Percentiles rank a stretch among this genome's conserved stretches.
These are phyloP conservation scores for Pogona vitticeps DNA, from an alignment of 2,113 vertebrate genomes.

Conservation along the genomic window DNA sequence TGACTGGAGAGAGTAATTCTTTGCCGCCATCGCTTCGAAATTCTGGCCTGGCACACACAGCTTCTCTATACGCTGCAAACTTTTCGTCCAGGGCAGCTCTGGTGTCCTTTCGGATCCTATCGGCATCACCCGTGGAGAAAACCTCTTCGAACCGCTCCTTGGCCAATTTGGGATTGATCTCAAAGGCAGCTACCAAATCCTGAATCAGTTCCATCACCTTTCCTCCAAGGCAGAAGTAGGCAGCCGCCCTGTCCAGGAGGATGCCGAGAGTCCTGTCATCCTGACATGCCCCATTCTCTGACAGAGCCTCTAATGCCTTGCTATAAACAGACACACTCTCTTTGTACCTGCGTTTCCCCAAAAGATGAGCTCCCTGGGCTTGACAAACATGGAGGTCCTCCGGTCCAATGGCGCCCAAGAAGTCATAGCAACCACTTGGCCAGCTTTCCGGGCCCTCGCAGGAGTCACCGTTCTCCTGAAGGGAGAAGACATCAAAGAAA, in stretches of 20 bases:
- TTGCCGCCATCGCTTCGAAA: conserved; percentile 79
- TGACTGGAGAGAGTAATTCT: conserved; percentile 82
- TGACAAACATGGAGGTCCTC: conserved; percentile 62
- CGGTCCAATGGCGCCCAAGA: conserved; percentile 80
- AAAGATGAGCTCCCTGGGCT: conserved; percentile 75
- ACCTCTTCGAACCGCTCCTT: conserved; percentile 75
- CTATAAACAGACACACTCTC: conserved; percentile 80
- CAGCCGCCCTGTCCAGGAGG: conserved; percentile 82
- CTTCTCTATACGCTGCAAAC: conserved; percentile 81
- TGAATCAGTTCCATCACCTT: conserved; percentile 68
- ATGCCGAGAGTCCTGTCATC: conserved; percentile 40
- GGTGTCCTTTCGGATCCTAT: conserved; percentile 56
- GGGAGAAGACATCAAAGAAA: conserved; percentile 69
- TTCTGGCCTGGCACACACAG: conserved; percentile 77
- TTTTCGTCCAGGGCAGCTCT: conserved; percentile 75
- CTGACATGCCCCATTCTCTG: neutral
- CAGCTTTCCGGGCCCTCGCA: conserved; percentile 23
- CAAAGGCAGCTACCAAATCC: conserved; percentile 85
- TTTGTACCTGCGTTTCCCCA: conserved; percentile 69
- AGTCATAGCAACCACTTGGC: conserved; percentile 65
- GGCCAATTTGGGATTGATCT: conserved; percentile 74
- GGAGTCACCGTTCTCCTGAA: neutral
- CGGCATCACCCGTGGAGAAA: conserved; percentile 69
- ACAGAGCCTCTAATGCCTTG: conserved; percentile 62
- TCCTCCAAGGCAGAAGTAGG: conserved; percentile 78